Percentiles rank a stretch among this genome's conserved stretches.
phyloP scores from a whole-genome alignment of 2,797 vertebrate species.

The Cottoperca gobio region DNA sequence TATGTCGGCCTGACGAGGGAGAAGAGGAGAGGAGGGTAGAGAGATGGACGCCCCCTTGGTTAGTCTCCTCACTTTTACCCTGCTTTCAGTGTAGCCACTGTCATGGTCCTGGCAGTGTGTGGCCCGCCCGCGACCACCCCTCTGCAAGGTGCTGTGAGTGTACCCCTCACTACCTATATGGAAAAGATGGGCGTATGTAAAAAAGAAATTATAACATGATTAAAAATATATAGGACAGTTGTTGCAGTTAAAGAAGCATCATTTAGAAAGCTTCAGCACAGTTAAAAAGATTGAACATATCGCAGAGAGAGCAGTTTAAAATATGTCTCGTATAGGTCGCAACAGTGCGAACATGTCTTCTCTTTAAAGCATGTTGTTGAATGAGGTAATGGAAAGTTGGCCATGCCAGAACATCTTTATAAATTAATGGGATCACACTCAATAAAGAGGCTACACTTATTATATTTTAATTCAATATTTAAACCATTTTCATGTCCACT shows the following conservation, averaged over 20 bases:
- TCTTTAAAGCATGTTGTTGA: constrained; percentile 60
- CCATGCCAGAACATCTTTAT: constrained; percentile 62
- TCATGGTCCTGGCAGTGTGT: constrained; percentile 70
- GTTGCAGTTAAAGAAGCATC: neutral
- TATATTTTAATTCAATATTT: constrained; percentile 37
- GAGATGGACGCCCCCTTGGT: constrained; percentile 95
- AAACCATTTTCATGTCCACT: constrained; percentile 27
- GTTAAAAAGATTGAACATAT: constrained; percentile 9
- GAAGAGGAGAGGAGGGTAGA: constrained; percentile 95
- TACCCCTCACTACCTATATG: constrained; percentile 82
- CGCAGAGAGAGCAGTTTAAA: constrained; percentile 26
- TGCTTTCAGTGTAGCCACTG: constrained; percentile 47
- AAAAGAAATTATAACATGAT: too few species aligned
- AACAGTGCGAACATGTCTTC: constrained; percentile 39
- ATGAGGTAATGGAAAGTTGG: constrained; percentile 70
- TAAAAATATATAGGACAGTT: neutral
- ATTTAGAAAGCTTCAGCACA: neutral
- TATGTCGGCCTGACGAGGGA: constrained; percentile 90
- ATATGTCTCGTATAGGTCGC: constrained; percentile 45
- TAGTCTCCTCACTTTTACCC: constrained; percentile 81
- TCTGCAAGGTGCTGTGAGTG: constrained; percentile 79
- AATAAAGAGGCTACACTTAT: constrained; percentile 47
- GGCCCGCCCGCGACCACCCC: constrained; percentile 54
- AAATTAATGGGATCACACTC: constrained; percentile 58
- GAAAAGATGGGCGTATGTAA: neutral